These are phyloP conservation scores for Hippocampus comes DNA, from an alignment of 2,113 vertebrate species.

Conservation along the genomic window DNA sequence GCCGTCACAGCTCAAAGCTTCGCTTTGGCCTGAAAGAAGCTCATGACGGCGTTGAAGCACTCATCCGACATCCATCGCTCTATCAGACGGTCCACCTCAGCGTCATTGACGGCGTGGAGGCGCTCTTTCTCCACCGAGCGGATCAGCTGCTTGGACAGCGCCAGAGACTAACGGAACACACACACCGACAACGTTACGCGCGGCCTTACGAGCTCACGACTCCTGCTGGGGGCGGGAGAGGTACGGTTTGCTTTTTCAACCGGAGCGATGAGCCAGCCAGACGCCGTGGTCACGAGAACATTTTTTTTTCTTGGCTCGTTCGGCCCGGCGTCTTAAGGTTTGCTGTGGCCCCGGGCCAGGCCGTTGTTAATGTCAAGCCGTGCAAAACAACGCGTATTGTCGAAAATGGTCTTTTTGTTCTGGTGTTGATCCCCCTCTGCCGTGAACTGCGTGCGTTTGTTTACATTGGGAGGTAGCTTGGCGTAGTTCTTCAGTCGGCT, in stretches of 20 bases:
- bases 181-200: background rate
- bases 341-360: too few relatives aligned
- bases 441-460: conserved; percentile 20
- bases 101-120: conserved; percentile 75
- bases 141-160: conserved; percentile 83
- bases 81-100: conserved; percentile 75
- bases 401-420: too few relatives aligned
- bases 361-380: too few relatives aligned
- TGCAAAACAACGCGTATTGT: too few relatives aligned
- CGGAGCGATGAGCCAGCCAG: too few relatives aligned
- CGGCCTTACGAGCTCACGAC: too few relatives aligned
- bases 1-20: conserved; percentile 64
- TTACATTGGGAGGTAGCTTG: conserved; percentile 81
- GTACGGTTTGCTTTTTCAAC: too few relatives aligned
- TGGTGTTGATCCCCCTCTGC: too few relatives aligned
- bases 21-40: conserved; percentile 81
- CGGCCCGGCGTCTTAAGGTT: too few relatives aligned
- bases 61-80: conserved; percentile 84
- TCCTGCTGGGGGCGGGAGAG: too few relatives aligned
- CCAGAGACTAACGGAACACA: conserved; percentile 70
- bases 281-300: too few relatives aligned
- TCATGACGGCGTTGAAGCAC: conserved; percentile 75
- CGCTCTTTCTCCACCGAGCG: conserved; percentile 77
- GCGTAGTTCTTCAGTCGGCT: conserved; percentile 76
- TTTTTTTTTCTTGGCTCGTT: too few relatives aligned